These are phyloP conservation scores for Zaprionus ghesquierei DNA, from an alignment of 1,140 invertebrate genomes.

Conservation along the genomic window DNA sequence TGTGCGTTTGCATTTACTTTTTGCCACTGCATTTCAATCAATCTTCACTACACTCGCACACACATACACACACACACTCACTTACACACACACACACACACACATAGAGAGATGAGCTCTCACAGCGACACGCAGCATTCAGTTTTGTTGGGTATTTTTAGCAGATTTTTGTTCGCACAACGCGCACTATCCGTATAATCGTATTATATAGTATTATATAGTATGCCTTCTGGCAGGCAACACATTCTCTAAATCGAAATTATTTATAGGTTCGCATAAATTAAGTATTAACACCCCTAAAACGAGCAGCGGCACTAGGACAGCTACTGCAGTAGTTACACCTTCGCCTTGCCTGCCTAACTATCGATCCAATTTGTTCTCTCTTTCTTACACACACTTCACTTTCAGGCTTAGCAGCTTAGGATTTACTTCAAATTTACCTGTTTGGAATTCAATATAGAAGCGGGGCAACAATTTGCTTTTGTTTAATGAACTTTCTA, in stretches of 20 bases:
- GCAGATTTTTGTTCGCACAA: slow-evolving; percentile 72
- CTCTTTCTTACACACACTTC: neutral
- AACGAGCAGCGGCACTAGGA: slow-evolving; percentile 14
- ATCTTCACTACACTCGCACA: slow-evolving; percentile 55
- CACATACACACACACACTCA: neutral
- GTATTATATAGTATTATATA: slow-evolving; percentile 53
- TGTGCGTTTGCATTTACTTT: slow-evolving; percentile 50
- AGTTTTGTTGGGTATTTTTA: slow-evolving; percentile 79
- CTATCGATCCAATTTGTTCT: neutral
- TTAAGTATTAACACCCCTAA: slow-evolving; percentile 77
- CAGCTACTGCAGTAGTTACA: slow-evolving; percentile 48
- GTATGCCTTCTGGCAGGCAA: slow-evolving; percentile 48
- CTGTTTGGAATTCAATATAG: neutral
- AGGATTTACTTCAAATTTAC: neutral
- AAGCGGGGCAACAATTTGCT: neutral
- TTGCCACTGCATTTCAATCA: slow-evolving; percentile 68
- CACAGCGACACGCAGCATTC: slow-evolving; percentile 66
- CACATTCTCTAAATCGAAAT: slow-evolving; percentile 80
- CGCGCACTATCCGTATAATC: slow-evolving; percentile 60
- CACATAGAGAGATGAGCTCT: neutral
- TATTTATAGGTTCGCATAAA: slow-evolving; percentile 81
- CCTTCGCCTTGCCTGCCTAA: neutral
- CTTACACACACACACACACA: slow-evolving; percentile 3
- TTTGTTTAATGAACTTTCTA: neutral
- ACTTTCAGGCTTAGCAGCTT: neutral